These are phyloP conservation scores for Imbricaverruca yamaguchii DNA, from an alignment of 2,888 invertebrate genomes.

Conservation along the genomic window DNA sequence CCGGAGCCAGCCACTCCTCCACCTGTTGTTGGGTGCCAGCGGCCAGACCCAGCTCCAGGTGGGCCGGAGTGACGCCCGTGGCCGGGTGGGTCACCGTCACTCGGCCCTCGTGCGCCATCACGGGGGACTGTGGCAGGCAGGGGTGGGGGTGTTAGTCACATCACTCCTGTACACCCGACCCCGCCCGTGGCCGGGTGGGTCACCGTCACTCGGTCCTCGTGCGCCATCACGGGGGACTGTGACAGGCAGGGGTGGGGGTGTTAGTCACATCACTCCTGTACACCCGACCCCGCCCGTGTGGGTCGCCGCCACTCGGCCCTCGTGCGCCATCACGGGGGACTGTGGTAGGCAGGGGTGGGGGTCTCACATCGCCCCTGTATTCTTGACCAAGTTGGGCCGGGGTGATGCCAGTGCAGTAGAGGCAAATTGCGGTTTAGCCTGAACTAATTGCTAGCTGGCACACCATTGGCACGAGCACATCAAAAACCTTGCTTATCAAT, in stretches of 20 bases:
- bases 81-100: constrained; percentile 9
- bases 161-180: neutral
- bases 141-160: neutral
- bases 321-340: neutral
- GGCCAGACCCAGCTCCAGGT: neutral
- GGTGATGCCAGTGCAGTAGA: neutral
- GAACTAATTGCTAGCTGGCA: too few relatives aligned
- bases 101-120: neutral
- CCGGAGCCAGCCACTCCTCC: neutral
- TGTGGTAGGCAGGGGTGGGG: neutral
- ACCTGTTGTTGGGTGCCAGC: neutral
- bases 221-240: neutral
- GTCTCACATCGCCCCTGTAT: neutral
- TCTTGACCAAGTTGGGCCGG: neutral
- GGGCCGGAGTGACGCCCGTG: neutral
- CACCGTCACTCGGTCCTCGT: neutral
- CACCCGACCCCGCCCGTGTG: neutral
- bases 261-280: neutral
- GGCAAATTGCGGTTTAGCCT: too few relatives aligned
- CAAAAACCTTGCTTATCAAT: too few relatives aligned
- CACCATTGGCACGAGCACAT: too few relatives aligned
- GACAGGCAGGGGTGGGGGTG: neutral
- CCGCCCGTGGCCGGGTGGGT: neutral
- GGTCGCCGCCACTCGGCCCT: neutral
- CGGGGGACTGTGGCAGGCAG: neutral